These are phyloP conservation scores for Drosophila tristis DNA, from an alignment of 1,140 invertebrate genomes.

Conservation along the genomic window DNA sequence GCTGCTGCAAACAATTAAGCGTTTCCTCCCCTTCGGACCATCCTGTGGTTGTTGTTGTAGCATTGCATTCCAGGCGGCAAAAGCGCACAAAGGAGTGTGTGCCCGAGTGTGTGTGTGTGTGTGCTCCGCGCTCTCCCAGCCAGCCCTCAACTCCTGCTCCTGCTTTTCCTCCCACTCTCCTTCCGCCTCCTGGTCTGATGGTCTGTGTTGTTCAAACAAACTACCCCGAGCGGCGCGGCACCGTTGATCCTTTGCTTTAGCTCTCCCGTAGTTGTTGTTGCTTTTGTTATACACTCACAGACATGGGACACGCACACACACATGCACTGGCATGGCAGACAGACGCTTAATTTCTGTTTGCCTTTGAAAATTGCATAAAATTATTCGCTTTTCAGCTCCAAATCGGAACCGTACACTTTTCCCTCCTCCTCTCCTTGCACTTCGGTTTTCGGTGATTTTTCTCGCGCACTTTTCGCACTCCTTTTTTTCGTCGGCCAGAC, in stretches of 20 bases:
- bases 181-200: conserved; percentile 1
- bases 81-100: conserved; percentile 52
- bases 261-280: conserved; percentile 45
- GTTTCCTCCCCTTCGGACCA: conserved; percentile 64
- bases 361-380: conserved; percentile 54
- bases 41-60: conserved; percentile 33
- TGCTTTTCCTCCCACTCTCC: conserved; percentile 12
- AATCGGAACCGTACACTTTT: conserved; percentile 39
- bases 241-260: conserved; percentile 57
- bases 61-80: conserved; percentile 55
- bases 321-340: conserved; percentile 43
- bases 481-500: conserved; percentile 40
- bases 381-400: conserved; percentile 53
- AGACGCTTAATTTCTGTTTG: conserved; percentile 50
- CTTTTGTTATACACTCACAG: conserved; percentile 63
- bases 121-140: conserved; percentile 38
- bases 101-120: conserved; percentile 35
- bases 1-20: conserved; percentile 68
- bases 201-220: conserved; percentile 71
- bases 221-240: conserved; percentile 67
- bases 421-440: conserved; percentile 8
- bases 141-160: conserved; percentile 34
- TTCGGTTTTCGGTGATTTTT: conserved; percentile 25
- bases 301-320: conserved; percentile 35
- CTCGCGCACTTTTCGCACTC: conserved; percentile 34